phyloP scores from a whole-genome alignment of 2,113 vertebrate species.

The Etheostoma cragini region DNA sequence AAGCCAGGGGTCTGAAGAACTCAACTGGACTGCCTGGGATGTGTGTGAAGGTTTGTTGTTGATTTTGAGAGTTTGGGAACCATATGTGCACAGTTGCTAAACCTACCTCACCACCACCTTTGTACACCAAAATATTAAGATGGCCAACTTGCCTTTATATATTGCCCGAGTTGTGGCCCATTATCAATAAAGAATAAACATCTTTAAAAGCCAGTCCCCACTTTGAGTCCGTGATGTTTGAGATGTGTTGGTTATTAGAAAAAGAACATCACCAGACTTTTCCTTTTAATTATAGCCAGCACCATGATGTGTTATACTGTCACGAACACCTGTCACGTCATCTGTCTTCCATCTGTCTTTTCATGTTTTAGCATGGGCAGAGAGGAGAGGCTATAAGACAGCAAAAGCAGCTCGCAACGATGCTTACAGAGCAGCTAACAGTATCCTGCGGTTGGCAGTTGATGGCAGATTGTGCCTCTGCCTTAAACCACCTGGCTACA shows the following conservation, averaged over 20 bases:
- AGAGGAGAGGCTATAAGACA: slow-evolving; percentile 92
- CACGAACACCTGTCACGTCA: neutral
- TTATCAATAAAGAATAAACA: neutral
- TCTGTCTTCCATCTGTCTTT: neutral
- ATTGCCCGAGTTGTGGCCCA: neutral
- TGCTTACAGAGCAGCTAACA: slow-evolving; percentile 91
- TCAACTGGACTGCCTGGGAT: slow-evolving; percentile 90
- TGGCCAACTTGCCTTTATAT: neutral
- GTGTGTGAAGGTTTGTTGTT: slow-evolving; percentile 87
- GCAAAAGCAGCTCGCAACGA: slow-evolving; percentile 91
- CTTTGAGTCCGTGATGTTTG: neutral
- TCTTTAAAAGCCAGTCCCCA: neutral
- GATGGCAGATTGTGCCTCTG: slow-evolving; percentile 91
- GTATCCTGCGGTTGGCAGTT: slow-evolving; percentile 88
- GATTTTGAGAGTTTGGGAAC: neutral
- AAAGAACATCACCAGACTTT: neutral
- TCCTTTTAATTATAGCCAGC: neutral
- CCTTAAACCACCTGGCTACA: slow-evolving; percentile 88
- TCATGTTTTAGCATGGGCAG: slow-evolving; percentile 88
- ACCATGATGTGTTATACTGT: neutral
- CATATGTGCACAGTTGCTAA: neutral
- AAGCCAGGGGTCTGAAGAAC: slow-evolving; percentile 54
- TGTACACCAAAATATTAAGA: neutral
- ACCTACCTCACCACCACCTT: neutral
- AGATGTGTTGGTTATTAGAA: neutral